phyloP scores from a whole-genome alignment of 1,140 invertebrate genomes.

The Hyles euphorbiae region DNA sequence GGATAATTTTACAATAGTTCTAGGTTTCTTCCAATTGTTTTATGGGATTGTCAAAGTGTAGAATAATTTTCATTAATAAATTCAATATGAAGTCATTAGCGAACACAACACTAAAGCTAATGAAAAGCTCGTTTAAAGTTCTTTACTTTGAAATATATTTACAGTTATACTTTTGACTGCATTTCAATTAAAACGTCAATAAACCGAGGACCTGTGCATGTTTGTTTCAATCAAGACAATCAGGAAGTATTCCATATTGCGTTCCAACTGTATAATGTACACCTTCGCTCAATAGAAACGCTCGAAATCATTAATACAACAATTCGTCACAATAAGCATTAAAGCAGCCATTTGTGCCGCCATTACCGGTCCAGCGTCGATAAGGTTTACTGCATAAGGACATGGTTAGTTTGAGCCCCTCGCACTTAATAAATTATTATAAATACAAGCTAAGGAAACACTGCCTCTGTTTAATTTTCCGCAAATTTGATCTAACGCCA shows the following conservation, averaged over 20 bases:
- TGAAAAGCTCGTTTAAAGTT: too few species aligned
- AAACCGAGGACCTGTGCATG: too few species aligned
- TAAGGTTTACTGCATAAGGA: constrained; percentile 59
- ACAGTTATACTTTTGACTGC: too few species aligned
- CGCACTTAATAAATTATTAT: constrained; percentile 69
- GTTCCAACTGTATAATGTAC: background rate
- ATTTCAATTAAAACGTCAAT: background rate
- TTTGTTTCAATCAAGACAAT: too few species aligned
- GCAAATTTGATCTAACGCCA: constrained; percentile 56
- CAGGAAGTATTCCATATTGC: background rate
- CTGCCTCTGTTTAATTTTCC: constrained; percentile 61
- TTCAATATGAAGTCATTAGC: too few species aligned
- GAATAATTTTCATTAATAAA: too few species aligned
- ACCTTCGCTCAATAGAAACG: constrained; percentile 22
- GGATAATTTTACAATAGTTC: too few species aligned
- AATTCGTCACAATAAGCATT: constrained; percentile 51
- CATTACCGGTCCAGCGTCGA: constrained; percentile 53
- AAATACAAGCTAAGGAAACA: constrained; percentile 47
- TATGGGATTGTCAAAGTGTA: too few species aligned
- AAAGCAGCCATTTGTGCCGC: constrained; percentile 44
- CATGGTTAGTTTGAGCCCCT: constrained; percentile 65
- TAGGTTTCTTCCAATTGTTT: too few species aligned
- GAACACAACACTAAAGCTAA: too few species aligned
- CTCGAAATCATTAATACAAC: constrained; percentile 50
- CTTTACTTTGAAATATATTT: too few species aligned